A percentile compares a stretch with the other conserved stretches of the same genome.
Evolutionary conservation across 2,888 invertebrate species (phyloP).

Genomic region (Torymus aiolomorphi): DNA sequence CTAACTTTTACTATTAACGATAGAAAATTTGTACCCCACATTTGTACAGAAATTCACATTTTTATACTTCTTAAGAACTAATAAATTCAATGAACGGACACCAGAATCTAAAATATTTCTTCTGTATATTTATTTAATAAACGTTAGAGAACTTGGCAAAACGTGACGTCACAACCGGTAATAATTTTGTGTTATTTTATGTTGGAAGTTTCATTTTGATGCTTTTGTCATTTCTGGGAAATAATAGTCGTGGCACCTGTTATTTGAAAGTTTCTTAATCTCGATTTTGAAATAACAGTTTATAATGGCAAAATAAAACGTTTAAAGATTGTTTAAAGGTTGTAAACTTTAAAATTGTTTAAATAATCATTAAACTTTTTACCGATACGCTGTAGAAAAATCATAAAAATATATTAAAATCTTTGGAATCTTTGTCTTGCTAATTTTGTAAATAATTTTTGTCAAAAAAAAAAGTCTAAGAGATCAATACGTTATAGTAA

Average conservation of each 20-base stretch:
- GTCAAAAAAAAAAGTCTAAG: too few relatives aligned
- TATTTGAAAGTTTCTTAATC: conserved; percentile 17
- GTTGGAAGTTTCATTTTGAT: conserved; percentile 13
- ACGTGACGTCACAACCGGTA: conserved; percentile 11
- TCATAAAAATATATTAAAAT: too few relatives aligned
- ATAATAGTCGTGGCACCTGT: conserved; percentile 2
- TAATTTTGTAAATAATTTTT: too few relatives aligned
- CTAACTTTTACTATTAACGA: too few relatives aligned
- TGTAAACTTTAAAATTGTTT: neutral
- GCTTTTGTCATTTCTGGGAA: conserved; percentile 11
- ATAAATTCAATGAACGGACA: too few relatives aligned
- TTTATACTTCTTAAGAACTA: too few relatives aligned
- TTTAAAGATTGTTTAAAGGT: neutral
- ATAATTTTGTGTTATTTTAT: conserved; percentile 30
- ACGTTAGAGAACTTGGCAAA: conserved; percentile 1
- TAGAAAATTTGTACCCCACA: too few relatives aligned
- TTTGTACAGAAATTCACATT: too few relatives aligned
- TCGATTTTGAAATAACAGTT: neutral
- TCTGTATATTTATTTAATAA: neutral
- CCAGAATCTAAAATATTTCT: neutral
- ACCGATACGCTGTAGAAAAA: too few relatives aligned
- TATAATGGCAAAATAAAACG: neutral
- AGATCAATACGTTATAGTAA: too few relatives aligned
- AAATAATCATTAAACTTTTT: neutral
- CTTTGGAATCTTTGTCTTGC: too few relatives aligned